Evolutionary conservation across 2,797 vertebrate genomes (phyloP).

Genomic region (Hydrocynus forskahlii): DNA sequence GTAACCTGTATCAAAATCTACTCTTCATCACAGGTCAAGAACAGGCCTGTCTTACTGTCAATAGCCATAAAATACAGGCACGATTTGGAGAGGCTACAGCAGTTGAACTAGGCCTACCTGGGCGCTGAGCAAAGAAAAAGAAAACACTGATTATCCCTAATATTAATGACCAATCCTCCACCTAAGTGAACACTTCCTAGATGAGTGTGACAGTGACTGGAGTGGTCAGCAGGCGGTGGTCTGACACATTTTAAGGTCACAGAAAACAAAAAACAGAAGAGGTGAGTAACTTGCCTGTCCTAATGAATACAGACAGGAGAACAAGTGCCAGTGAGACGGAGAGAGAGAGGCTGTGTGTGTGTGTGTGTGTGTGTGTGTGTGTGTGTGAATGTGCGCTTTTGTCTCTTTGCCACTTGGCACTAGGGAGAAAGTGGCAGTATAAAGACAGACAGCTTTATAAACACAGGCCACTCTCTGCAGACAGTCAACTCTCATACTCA

Average conservation of each 20-base stretch:
- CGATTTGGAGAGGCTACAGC: not conserved
- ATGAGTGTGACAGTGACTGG: not conserved
- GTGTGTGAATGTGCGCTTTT: slow-evolving; percentile 30
- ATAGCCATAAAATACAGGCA: not conserved
- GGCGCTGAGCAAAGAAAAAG: not conserved
- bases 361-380: slow-evolving; percentile 12
- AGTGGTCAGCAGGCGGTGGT: not conserved
- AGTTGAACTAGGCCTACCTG: not conserved
- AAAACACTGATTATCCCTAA: not conserved
- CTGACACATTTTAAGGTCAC: not conserved
- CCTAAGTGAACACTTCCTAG: not conserved
- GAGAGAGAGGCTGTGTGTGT: too few species aligned
- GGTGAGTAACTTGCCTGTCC: slow-evolving; percentile 4
- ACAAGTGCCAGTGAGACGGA: slow-evolving; percentile 36
- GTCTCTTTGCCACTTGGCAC: slow-evolving; percentile 62
- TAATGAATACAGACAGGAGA: slow-evolving; percentile 30
- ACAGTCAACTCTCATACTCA: slow-evolving; percentile 41
- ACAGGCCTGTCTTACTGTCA: too few species aligned
- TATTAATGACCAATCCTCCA: not conserved
- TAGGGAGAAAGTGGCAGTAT: slow-evolving; percentile 71
- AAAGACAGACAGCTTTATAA: slow-evolving; percentile 72
- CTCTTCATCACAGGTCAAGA: not conserved
- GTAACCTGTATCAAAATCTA: not conserved
- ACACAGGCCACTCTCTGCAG: slow-evolving; percentile 67
- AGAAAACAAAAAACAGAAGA: slow-evolving; percentile 1